A percentile compares a stretch with the other conserved stretches of the same genome.
Conservation (phyloP, 2,113 vertebrate genomes). For the Candoia aspera region DNA sequence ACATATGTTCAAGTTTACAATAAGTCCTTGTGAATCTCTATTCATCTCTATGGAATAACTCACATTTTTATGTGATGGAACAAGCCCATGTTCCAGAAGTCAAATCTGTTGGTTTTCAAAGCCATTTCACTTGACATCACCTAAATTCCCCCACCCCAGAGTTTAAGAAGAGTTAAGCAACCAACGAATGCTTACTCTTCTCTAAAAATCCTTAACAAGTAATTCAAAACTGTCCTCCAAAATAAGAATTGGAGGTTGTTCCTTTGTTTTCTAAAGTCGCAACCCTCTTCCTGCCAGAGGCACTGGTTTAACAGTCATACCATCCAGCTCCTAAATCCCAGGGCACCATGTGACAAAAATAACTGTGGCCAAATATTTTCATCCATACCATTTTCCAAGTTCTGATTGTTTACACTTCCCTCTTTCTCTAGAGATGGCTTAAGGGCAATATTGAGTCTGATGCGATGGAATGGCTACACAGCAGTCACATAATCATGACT, state of each 20-base stretch:
- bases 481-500: background rate
- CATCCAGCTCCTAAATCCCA: background rate
- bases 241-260: background rate
- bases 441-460: background rate
- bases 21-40: constrained; percentile 1
- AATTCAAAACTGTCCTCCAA: background rate
- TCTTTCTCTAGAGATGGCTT: background rate
- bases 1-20: background rate
- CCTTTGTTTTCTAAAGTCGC: background rate
- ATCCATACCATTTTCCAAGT: background rate
- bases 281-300: background rate
- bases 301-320: background rate
- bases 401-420: background rate
- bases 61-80: background rate
- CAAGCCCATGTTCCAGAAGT: background rate
- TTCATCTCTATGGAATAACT: constrained; percentile 4
- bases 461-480: background rate
- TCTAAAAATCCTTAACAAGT: background rate
- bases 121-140: constrained; percentile 21
- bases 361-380: background rate
- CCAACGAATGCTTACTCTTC: constrained; percentile 26
- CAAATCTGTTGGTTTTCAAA: constrained; percentile 34
- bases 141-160: background rate
- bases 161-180: background rate
- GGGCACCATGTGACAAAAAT: background rate